These are phyloP conservation scores for Chlorops oryzae DNA, from an alignment of 1,140 invertebrate genomes.

Conservation along the genomic window DNA sequence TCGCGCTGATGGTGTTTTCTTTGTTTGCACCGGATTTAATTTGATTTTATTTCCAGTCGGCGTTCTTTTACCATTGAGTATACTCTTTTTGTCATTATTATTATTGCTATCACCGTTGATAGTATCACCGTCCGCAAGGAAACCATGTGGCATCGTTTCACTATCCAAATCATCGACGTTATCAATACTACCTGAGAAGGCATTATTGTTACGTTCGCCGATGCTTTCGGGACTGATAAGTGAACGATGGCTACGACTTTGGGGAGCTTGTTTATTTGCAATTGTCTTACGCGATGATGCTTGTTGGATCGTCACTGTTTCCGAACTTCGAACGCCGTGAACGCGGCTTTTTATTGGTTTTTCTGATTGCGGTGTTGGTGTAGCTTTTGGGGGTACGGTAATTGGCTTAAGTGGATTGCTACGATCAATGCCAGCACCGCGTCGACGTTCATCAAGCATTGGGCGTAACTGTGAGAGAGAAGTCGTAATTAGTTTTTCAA, in stretches of 20 bases:
- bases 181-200: not conserved
- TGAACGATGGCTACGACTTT: too few species aligned
- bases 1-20: constrained; percentile 22
- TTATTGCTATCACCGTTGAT: constrained; percentile 6
- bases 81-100: constrained; percentile 12
- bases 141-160: constrained; percentile 12
- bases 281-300: too few species aligned
- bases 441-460: constrained; percentile 73
- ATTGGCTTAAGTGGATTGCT: constrained; percentile 73
- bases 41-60: constrained; percentile 34
- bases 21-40: constrained; percentile 46
- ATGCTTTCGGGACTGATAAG: not conserved
- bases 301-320: not conserved
- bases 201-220: not conserved
- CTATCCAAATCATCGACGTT: constrained; percentile 7
- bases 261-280: too few species aligned
- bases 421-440: constrained; percentile 67
- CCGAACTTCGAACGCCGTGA: not conserved
- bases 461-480: constrained; percentile 63
- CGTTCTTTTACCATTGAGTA: not conserved
- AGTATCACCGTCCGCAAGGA: constrained; percentile 10
- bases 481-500: constrained; percentile 1
- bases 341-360: constrained; percentile 11
- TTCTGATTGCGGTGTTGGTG: not conserved
- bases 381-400: constrained; percentile 23